These are phyloP conservation scores for Charina bottae DNA, from an alignment of 2,113 vertebrate genomes.

Conservation along the genomic window DNA sequence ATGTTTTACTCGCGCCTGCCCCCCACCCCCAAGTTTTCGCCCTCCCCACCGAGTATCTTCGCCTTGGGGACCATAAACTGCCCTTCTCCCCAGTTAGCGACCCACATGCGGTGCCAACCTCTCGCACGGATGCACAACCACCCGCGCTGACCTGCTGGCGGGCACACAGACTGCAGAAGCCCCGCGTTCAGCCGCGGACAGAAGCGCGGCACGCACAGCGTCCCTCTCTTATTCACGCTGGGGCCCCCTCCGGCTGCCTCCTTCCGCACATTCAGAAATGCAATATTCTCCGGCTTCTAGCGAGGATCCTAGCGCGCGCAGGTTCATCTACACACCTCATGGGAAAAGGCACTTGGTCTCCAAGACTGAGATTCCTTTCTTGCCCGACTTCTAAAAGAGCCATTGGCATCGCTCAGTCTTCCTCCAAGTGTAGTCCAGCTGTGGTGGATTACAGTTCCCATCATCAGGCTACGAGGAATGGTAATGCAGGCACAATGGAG, in stretches of 20 bases:
- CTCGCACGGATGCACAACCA: neutral
- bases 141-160: neutral
- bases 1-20: neutral
- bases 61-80: neutral
- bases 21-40: neutral
- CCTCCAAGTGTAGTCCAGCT: neutral
- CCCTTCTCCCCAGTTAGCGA: neutral
- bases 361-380: neutral
- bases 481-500: neutral
- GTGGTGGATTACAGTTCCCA: neutral
- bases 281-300: neutral
- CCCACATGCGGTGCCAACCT: neutral
- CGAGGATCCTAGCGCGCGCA: neutral
- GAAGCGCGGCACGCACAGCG: neutral
- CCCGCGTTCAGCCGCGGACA: neutral
- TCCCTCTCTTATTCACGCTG: neutral
- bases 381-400: neutral
- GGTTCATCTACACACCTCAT: neutral
- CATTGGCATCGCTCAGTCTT: neutral
- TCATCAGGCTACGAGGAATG: neutral
- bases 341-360: neutral
- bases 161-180: slow-evolving; percentile 18
- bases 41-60: neutral
- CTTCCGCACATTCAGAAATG: neutral
- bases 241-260: neutral